Evolutionary conservation across 2,888 invertebrate genomes (phyloP), one percentile per base, ranked within the genome.

Genomic region (Aplocera efformata): DNA sequence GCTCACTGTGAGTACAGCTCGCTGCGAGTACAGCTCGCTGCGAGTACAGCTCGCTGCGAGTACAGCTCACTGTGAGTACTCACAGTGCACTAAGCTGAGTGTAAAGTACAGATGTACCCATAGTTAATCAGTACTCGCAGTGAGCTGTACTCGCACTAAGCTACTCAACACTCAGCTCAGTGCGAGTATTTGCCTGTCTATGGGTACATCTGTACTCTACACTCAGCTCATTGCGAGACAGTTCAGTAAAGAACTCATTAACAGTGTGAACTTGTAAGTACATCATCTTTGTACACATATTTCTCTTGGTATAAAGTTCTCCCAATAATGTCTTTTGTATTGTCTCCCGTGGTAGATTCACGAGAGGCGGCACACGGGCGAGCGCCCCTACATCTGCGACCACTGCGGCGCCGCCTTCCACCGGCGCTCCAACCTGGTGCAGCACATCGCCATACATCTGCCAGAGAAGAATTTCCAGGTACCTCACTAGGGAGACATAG

Each of bases 351-450:
- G 13, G 13, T 7, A 84, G 83, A 82, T 83, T 6, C 84, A 83
- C 57, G 83, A 82, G 46, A 63, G 84, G 0, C 70, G 82, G 0
- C 84, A 83, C 51, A 84, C 84, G 0, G 84, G 84, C 1, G 84
- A 84, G 53, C 51, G 82, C 8, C 86, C 86, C 0, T 88, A 85
- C 56, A 64, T 84, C 0, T 85, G 85, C 38, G 85, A 84, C 38
- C 83, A 83, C 50, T 85, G 85, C 51, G 85, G 83, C 0, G 79
- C 84, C 34, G 70, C 78, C 33, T 85, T 85, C 72, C 83, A 83
- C 46, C 60, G 83, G 0, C 55, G 85, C 0, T 75, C 83, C 11
- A 83, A 83, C 42, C 60, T 85, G 1, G 80, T 85, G 0, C 84
- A 85, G 42, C 85, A 85, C 32, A 83, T 85, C 28, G 83, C 84